phyloP scores from a whole-genome alignment of 2,797 vertebrate genomes.

The Acestrorhynchus altus region DNA sequence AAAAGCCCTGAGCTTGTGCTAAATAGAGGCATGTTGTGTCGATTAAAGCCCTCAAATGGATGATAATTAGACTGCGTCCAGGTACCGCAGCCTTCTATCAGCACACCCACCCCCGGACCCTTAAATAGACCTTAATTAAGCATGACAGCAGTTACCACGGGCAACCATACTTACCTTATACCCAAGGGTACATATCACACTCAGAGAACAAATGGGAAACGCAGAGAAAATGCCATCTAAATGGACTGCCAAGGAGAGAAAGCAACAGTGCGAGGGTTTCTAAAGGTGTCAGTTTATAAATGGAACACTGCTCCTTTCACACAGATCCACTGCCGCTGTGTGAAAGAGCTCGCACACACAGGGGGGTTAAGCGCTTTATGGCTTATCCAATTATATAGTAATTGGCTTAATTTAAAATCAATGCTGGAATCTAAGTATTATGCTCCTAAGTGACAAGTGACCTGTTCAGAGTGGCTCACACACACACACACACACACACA shows the following conservation, averaged over 20 bases:
- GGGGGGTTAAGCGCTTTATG: background rate
- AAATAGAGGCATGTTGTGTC: constrained; percentile 30
- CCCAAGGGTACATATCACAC: constrained; percentile 25
- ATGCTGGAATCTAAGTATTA: background rate
- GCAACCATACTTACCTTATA: constrained; percentile 39
- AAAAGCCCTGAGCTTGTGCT: constrained; percentile 11
- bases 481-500: too few species aligned
- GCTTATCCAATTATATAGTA: constrained; percentile 4
- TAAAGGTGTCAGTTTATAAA: constrained; percentile 3
- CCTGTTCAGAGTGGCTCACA: background rate
- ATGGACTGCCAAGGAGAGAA: constrained; percentile 4
- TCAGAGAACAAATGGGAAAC: constrained; percentile 39
- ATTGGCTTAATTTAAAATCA: constrained; percentile 26
- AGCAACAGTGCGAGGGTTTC: background rate
- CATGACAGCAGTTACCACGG: constrained; percentile 36
- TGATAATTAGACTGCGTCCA: constrained; percentile 41
- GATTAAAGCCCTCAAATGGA: constrained; percentile 46
- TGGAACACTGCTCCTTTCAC: constrained; percentile 32
- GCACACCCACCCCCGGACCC: constrained; percentile 20
- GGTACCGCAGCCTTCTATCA: constrained; percentile 18
- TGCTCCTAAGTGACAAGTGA: background rate
- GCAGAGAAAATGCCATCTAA: background rate
- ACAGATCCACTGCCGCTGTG: background rate
- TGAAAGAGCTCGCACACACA: background rate
- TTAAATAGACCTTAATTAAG: constrained; percentile 56